These are phyloP conservation scores for Philaenus spumarius DNA, from an alignment of 1,140 invertebrate species.

Conservation along the genomic window DNA sequence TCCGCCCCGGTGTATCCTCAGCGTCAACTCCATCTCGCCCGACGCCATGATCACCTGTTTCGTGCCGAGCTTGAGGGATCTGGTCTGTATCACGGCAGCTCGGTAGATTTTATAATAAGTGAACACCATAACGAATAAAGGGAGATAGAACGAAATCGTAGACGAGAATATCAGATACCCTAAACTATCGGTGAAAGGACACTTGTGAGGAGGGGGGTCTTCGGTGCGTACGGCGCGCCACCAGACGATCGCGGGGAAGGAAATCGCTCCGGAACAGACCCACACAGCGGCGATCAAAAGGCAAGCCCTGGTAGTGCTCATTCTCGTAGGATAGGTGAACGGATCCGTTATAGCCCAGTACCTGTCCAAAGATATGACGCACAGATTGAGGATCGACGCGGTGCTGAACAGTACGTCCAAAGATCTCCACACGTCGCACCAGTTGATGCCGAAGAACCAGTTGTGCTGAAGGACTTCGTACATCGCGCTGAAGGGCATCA, in stretches of 20 bases:
- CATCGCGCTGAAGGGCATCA: constrained; percentile 72
- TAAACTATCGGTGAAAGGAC: constrained; percentile 86
- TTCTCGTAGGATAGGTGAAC: constrained; percentile 88
- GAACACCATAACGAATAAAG: constrained; percentile 97
- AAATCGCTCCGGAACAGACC: constrained; percentile 88
- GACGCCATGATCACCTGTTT: constrained; percentile 78
- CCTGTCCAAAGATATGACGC: constrained; percentile 95
- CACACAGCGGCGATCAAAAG: constrained; percentile 82
- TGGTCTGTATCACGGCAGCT: constrained; percentile 87
- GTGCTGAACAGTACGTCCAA: constrained; percentile 94
- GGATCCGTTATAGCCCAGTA: constrained; percentile 98
- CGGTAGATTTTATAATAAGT: constrained; percentile 93
- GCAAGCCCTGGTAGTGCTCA: constrained; percentile 74
- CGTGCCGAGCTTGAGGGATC: constrained; percentile 79
- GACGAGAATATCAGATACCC: constrained; percentile 92
- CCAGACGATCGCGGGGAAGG: constrained; percentile 94
- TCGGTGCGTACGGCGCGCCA: constrained; percentile 75
- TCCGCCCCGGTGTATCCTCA: constrained; percentile 84
- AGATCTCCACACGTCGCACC: constrained; percentile 95
- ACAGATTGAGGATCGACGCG: constrained; percentile 93
- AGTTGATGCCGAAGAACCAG: constrained; percentile 79
- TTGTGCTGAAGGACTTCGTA: constrained; percentile 80
- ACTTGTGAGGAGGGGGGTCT: constrained; percentile 68
- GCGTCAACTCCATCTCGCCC: constrained; percentile 73
- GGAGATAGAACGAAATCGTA: constrained; percentile 95